Base-by-base conservation (phyloP, 2,888 invertebrate genomes). In the Shargacucullia verbasci region DNA sequence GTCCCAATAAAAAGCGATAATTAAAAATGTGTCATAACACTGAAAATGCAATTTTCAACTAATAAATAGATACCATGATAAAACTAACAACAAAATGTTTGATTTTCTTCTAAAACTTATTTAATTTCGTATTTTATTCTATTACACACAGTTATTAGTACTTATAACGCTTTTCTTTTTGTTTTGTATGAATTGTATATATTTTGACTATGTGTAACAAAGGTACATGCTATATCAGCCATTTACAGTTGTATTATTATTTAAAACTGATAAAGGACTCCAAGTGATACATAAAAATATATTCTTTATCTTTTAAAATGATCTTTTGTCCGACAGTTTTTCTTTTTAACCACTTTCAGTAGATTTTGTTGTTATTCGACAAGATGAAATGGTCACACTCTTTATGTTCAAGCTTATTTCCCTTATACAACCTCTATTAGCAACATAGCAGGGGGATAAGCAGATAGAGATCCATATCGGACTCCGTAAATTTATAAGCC, bases 201-300 rank as follows among this genome's bases (percentile, higher is more conserved):
- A 50, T 50, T 66, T 52, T 53, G 20, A 47, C 62, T 38, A 58
- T 50, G 27, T 25, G 14, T 56, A 76, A 75, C 67, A 56, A 66
- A 66, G 46, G 33, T 70, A 53, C 37, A 40, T 45, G 40, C 50
- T 62, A 45, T 59, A 39, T 35, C 54, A 60, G 53, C 58, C 45
- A 44, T 58, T 54, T 52, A 53, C 14, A 53, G 13, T 52, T 13
- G 4, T 54, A 49, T 43, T 62, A 52, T 38, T 38, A 7, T 40
- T 67, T 59, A 50, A 69, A 66, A 76, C 31, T 70, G 63, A 46
- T 66, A 58, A 61, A 66, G 40, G 53, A 62, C 61, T 62, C 56
- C 48, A 63, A 61, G 58, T 57, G 48, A 69, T 60, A 60, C 68
- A 74, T 62, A 74, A 74, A 76, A 66, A 76, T 71, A 74, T 61